Conservation (phyloP, 2,888 invertebrate species). For the Lathronympha strigana region DNA sequence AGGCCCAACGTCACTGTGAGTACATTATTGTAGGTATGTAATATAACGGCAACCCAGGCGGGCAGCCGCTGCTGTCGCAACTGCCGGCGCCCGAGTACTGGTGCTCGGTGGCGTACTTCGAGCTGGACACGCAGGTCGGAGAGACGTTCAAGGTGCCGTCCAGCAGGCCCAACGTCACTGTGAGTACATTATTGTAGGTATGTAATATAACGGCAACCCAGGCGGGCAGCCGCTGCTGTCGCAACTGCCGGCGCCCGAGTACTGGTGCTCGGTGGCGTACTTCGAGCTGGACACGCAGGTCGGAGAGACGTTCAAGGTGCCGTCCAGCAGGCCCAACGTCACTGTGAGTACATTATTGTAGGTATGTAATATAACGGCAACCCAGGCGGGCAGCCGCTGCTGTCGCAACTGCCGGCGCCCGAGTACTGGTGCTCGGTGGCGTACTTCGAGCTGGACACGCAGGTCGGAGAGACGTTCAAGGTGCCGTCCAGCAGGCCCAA, state of each 20-base stretch:
- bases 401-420: constrained; percentile 95
- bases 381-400: constrained; percentile 83
- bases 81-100: constrained; percentile 98
- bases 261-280: constrained; percentile 99
- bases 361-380: constrained; percentile 77
- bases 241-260: constrained; percentile 96
- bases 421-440: constrained; percentile 99
- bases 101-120: constrained; percentile 99
- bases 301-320: constrained; percentile 95
- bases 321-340: constrained; percentile 95
- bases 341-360: constrained; percentile 86
- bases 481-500: constrained; percentile 95
- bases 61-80: constrained; percentile 87
- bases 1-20: constrained; percentile 95
- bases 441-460: constrained; percentile 99
- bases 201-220: constrained; percentile 80
- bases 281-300: constrained; percentile 99
- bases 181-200: constrained; percentile 71
- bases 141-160: constrained; percentile 96
- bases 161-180: constrained; percentile 95
- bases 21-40: constrained; percentile 38
- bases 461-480: constrained; percentile 96
- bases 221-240: constrained; percentile 87
- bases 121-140: constrained; percentile 98
- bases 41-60: constrained; percentile 83